Evolutionary conservation across 2,888 invertebrate species (phyloP).

Genomic region (Arenicola marina): DNA sequence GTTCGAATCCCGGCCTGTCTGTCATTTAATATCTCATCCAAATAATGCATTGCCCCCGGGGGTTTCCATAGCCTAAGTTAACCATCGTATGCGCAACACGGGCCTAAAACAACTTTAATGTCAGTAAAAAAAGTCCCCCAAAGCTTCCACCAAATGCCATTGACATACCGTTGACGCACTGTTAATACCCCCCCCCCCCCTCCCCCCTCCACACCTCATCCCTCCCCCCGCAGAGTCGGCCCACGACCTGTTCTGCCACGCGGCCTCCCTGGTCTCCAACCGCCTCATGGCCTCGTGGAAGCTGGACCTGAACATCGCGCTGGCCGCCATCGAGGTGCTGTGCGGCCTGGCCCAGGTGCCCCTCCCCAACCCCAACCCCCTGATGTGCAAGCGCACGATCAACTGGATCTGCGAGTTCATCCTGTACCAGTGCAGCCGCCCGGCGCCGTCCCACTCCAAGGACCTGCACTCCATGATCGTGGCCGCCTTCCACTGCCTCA

Average conservation of each 20-base stretch:
- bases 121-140: too few relatives aligned
- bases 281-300: constrained; percentile 95
- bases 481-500: constrained; percentile 68
- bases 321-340: constrained; percentile 89
- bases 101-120: too few relatives aligned
- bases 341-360: constrained; percentile 72
- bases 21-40: too few relatives aligned
- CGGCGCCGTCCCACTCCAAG: constrained; percentile 90
- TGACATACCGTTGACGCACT: not conserved
- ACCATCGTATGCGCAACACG: too few relatives aligned
- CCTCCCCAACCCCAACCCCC: constrained; percentile 48
- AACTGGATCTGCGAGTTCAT: constrained; percentile 99
- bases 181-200: too few relatives aligned
- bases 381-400: constrained; percentile 66
- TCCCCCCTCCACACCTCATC: not conserved
- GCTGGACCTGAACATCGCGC: constrained; percentile 88
- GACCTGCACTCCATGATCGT: constrained; percentile 85
- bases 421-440: constrained; percentile 90
- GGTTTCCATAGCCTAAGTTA: too few relatives aligned
- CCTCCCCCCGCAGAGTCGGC: constrained; percentile 61
- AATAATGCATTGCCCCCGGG: too few relatives aligned
- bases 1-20: too few relatives aligned
- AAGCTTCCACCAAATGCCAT: too few relatives aligned
- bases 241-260: constrained; percentile 86
- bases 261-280: constrained; percentile 92